Conservation (phyloP, 2,113 vertebrate species). For the Tragelaphus scriptus region DNA sequence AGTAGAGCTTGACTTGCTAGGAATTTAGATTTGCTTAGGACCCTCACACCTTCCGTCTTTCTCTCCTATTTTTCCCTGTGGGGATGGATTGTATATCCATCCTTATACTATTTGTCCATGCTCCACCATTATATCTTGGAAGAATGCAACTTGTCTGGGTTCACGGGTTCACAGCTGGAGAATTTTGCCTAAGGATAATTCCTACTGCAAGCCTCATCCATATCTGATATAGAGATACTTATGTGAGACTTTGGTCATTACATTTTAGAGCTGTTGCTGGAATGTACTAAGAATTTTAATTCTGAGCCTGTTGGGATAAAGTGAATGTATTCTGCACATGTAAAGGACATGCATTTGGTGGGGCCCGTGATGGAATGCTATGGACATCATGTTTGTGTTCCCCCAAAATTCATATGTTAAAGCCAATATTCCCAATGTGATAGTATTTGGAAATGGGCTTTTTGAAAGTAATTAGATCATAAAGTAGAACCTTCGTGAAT, state of each 20-base stretch:
- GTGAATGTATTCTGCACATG: background rate
- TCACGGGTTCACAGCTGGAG: background rate
- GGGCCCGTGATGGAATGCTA: background rate
- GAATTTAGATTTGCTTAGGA: background rate
- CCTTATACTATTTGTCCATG: background rate
- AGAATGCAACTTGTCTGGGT: background rate
- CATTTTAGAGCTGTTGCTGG: background rate
- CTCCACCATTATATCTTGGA: background rate
- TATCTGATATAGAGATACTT: background rate
- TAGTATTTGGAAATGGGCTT: background rate
- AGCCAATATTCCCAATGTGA: background rate
- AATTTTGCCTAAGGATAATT: background rate
- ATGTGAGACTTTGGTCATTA: background rate
- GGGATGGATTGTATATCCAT: background rate
- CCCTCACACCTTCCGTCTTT: background rate
- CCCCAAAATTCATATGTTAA: background rate
- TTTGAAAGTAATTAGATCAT: background rate
- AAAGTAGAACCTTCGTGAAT: background rate
- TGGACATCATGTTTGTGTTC: background rate
- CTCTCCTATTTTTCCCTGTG: background rate
- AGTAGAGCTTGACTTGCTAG: background rate
- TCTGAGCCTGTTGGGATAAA: background rate
- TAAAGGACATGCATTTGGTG: background rate
- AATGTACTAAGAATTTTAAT: background rate
- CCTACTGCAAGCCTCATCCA: background rate